phyloP scores from a whole-genome alignment of 2,113 vertebrate genomes.

The Varanus salvator region DNA sequence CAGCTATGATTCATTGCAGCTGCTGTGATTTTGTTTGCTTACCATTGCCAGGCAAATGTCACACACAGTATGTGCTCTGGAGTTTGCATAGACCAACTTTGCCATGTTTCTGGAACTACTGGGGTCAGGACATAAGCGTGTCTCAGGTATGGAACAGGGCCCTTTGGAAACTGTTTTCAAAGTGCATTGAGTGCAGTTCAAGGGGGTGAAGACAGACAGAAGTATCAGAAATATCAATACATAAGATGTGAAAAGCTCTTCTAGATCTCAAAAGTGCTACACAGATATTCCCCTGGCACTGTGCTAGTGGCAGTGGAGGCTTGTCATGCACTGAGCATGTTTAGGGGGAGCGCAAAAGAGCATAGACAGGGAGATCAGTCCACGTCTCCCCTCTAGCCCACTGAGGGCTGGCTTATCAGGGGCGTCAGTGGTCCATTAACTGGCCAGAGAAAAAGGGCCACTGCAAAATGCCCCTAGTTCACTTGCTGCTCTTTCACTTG shows the following conservation, averaged over 20 bases:
- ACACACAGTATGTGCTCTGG: neutral
- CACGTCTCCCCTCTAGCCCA: neutral
- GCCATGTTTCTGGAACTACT: neutral
- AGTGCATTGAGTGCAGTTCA: conserved; percentile 3
- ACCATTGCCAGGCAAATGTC: neutral
- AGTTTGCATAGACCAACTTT: neutral
- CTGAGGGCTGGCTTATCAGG: neutral
- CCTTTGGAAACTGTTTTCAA: neutral
- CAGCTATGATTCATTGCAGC: neutral
- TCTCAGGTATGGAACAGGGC: neutral
- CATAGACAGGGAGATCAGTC: neutral
- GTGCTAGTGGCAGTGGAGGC: neutral
- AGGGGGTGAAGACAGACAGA: neutral
- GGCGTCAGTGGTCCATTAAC: neutral
- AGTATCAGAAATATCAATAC: neutral
- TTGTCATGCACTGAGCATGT: neutral
- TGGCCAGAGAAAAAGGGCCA: neutral
- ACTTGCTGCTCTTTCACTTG: neutral
- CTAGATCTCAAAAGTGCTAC: neutral
- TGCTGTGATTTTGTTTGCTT: neutral
- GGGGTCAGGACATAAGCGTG: conserved; percentile 39
- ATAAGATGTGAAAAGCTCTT: neutral
- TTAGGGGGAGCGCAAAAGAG: neutral
- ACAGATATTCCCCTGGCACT: no score
- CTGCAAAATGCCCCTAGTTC: neutral